Conservation (phyloP, 2,113 vertebrate genomes). For the Geococcyx californianus region DNA sequence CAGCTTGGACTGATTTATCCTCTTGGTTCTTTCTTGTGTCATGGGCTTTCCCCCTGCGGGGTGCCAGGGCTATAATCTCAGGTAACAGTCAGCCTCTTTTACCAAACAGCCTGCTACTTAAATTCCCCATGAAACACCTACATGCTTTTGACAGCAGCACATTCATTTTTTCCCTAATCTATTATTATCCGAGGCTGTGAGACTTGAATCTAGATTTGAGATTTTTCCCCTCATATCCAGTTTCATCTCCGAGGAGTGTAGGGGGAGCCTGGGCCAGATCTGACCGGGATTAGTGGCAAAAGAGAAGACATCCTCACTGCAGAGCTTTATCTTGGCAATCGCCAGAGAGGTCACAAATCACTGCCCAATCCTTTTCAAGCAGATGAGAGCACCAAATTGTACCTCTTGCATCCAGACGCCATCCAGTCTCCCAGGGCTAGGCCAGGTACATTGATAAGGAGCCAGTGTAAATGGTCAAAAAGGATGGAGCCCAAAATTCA, state of each 20-base stretch:
- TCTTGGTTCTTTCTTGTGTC: not conserved
- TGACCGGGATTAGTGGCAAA: not conserved
- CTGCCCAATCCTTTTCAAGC: not conserved
- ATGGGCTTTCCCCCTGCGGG: not conserved
- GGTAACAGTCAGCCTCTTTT: not conserved
- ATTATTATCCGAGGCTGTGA: not conserved
- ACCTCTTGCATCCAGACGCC: conserved; percentile 11
- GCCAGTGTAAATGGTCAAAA: not conserved
- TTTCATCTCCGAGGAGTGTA: not conserved
- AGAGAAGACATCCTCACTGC: not conserved
- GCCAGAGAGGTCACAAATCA: conserved; percentile 48
- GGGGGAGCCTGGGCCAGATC: not conserved
- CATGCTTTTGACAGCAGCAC: not conserved
- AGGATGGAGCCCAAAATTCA: conserved; percentile 37
- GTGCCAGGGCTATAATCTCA: not conserved
- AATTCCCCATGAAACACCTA: not conserved
- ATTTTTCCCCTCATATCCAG: not conserved
- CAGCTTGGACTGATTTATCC: not conserved
- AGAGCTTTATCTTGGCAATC: conserved; percentile 46
- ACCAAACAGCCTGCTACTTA: not conserved
- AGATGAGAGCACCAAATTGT: conserved; percentile 42
- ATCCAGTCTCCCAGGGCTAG: not conserved
- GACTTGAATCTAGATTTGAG: not conserved
- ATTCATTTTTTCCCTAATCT: no score
- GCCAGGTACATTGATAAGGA: conserved; percentile 41